Evolutionary conservation across 1,140 invertebrate species (phyloP).

Genomic region (Trinorchestia longiramus): DNA sequence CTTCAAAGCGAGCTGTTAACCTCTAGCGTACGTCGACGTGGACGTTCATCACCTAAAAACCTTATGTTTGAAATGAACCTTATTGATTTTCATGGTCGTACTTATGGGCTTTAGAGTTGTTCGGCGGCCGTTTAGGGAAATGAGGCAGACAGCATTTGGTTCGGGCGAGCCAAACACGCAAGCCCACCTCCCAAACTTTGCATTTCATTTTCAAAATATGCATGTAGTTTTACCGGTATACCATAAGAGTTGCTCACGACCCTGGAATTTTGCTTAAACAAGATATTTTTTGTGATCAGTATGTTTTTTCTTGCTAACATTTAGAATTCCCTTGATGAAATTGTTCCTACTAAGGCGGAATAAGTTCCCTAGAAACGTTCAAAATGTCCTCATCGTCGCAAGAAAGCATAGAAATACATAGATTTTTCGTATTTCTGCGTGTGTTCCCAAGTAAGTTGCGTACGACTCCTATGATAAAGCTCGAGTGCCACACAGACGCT

Average conservation of each 20-base stretch:
- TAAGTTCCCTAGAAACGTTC: not conserved
- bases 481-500: not conserved
- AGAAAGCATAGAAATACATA: not conserved
- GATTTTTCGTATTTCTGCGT: not conserved
- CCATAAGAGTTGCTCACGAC: not conserved
- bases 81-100: conserved; percentile 31
- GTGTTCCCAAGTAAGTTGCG: not conserved
- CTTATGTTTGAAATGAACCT: conserved; percentile 50
- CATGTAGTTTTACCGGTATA: not conserved
- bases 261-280: not conserved
- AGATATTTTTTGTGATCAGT: not conserved
- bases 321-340: not conserved
- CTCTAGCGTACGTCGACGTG: not conserved
- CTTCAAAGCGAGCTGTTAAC: not conserved
- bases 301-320: not conserved
- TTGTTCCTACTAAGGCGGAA: not conserved
- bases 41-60: not conserved
- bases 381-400: not conserved
- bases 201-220: not conserved
- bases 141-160: not conserved
- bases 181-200: not conserved
- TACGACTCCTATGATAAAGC: not conserved
- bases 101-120: conserved; percentile 47
- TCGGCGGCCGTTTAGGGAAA: not conserved
- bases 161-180: not conserved